Percentiles rank a stretch among this genome's conserved stretches.
phyloP scores from a whole-genome alignment of 2,797 vertebrate genomes.

The Pagetopsis macropterus region DNA sequence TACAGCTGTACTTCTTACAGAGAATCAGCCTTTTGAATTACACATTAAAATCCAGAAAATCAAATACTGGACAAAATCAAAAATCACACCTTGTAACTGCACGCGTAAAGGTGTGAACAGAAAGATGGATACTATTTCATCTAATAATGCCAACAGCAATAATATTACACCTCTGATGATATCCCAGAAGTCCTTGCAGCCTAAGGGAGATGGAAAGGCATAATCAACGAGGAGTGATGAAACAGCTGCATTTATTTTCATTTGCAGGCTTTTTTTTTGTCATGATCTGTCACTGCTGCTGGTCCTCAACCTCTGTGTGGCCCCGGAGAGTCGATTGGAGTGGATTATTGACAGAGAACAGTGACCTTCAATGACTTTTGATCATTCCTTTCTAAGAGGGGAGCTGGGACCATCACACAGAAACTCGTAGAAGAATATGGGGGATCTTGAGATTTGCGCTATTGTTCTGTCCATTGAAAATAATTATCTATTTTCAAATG shows the following conservation, averaged over 20 bases:
- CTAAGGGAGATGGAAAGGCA: neutral
- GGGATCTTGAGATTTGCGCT: constrained; percentile 17
- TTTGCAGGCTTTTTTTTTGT: constrained; percentile 5
- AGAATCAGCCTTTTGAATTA: neutral
- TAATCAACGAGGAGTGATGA: constrained; percentile 29
- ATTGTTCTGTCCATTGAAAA: neutral
- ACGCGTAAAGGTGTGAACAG: neutral
- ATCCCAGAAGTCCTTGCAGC: too few species aligned
- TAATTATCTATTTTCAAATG: neutral
- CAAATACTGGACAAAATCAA: neutral
- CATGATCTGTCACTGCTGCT: constrained; percentile 14
- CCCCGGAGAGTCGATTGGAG: constrained; percentile 46
- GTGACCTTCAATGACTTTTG: constrained; percentile 40
- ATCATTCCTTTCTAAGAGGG: constrained; percentile 23
- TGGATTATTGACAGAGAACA: constrained; percentile 46
- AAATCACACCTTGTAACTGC: neutral
- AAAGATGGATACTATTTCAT: too few species aligned
- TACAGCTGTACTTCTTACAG: neutral
- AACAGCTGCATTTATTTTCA: constrained; percentile 16
- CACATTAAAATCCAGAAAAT: neutral
- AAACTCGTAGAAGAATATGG: constrained; percentile 26
- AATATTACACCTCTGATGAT: too few species aligned
- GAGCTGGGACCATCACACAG: constrained; percentile 17
- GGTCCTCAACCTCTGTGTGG: neutral
- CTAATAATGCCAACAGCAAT: neutral